phyloP scores from a whole-genome alignment of 2,888 invertebrate genomes.

The Linhomoeus sp. region DNA sequence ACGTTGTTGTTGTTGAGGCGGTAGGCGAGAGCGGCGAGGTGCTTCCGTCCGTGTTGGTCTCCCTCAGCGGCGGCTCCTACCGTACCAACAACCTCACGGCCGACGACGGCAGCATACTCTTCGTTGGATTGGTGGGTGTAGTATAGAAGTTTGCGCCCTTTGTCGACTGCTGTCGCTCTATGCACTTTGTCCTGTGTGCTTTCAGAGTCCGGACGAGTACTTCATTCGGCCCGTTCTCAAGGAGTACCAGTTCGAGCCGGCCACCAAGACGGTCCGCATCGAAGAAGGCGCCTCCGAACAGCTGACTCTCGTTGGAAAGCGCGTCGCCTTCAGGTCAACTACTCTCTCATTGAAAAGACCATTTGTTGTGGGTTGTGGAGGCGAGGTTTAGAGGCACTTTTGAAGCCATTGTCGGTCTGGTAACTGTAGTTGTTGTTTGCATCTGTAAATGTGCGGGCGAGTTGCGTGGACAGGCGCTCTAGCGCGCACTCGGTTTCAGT shows the following conservation, averaged over 20 bases:
- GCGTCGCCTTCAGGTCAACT: constrained; percentile 63
- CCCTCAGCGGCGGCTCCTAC: constrained; percentile 65
- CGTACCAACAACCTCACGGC: constrained; percentile 65
- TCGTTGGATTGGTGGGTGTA: constrained; percentile 21
- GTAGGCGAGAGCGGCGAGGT: constrained; percentile 42
- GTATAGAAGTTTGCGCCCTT: too few relatives aligned
- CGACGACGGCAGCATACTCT: constrained; percentile 20
- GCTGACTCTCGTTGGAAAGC: constrained; percentile 40
- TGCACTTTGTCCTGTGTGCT: too few relatives aligned
- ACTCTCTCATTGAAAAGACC: too few relatives aligned
- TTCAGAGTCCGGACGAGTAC: constrained; percentile 60
- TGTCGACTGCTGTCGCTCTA: too few relatives aligned
- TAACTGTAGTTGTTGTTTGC: too few relatives aligned
- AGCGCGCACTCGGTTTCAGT: too few relatives aligned
- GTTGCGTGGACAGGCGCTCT: too few relatives aligned
- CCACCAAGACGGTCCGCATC: constrained; percentile 60
- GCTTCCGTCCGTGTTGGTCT: constrained; percentile 58
- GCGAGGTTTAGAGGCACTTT: too few relatives aligned
- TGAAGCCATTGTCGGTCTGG: too few relatives aligned
- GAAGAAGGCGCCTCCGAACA: constrained; percentile 31
- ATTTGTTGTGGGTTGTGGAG: too few relatives aligned
- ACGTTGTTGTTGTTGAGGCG: too few relatives aligned
- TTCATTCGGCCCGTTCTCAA: constrained; percentile 87
- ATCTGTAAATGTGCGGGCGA: too few relatives aligned
- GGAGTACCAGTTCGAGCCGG: constrained; percentile 77